Conservation (phyloP, 2,797 vertebrate genomes). For the Onychomys torridus region DNA sequence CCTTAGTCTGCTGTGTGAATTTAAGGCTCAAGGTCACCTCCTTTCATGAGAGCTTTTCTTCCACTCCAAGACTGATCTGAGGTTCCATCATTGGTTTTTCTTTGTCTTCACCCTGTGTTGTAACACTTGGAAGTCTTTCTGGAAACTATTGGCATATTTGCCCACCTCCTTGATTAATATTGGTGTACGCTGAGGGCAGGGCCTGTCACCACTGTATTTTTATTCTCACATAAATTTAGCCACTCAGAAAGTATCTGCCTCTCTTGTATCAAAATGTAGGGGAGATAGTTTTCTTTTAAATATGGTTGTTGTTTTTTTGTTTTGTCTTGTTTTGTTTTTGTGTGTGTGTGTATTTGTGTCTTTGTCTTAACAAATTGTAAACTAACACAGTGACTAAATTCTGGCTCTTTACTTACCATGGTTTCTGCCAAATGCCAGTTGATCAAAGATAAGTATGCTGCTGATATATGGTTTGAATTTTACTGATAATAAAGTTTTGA, state of each 20-base stretch:
- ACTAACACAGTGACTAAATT: background rate
- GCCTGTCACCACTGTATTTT: background rate
- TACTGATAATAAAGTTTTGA: background rate
- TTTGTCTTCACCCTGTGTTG: background rate
- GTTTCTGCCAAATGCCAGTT: constrained; percentile 12
- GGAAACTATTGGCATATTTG: background rate
- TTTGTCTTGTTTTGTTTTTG: background rate
- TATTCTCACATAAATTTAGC: background rate
- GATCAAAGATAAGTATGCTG: constrained; percentile 54
- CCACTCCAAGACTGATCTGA: background rate
- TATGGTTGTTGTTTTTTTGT: too few relatives aligned
- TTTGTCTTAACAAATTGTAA: background rate
- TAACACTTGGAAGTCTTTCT: background rate
- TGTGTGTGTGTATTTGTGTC: background rate
- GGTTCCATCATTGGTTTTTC: background rate
- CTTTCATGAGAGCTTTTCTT: background rate
- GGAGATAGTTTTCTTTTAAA: background rate
- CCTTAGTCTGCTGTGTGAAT: background rate
- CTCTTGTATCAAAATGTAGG: background rate
- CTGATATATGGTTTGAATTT: constrained; percentile 38
- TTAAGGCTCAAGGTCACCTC: background rate
- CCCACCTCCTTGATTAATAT: background rate
- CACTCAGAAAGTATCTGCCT: background rate
- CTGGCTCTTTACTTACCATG: background rate
- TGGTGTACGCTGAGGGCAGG: background rate